Base-by-base conservation (phyloP, 1,140 invertebrate genomes). In the Zaprionus africanus region DNA sequence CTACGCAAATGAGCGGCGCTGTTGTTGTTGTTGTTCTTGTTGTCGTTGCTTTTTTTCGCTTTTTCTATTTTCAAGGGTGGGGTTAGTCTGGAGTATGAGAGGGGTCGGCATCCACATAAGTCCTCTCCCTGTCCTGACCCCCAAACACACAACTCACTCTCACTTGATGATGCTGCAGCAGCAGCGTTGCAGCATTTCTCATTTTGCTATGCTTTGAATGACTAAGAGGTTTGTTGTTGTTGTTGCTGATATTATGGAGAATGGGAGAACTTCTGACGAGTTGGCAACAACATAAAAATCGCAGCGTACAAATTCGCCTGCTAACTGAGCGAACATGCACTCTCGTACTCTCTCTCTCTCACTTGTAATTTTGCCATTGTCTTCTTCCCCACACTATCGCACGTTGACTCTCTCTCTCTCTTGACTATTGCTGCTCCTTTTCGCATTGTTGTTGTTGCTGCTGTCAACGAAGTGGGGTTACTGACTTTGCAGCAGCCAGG, bases 401-500 rank as follows among this genome's bases (percentile, higher is more conserved):
- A 9, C 31, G 31, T n/a, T 31, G 59, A 15, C 57, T 61, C 69
- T 76, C 68, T 64, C 22, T 38, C 46, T 31, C 61, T 68, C 34
- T 77, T 59, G 17, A 19, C 66, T 68, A 75, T 41, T 58, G 58
- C 56, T 62, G 46, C 26, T 63, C 46, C 22, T 51, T 22, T 51
- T 51, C 12, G 9, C 31, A n/a, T 56, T 71, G 51, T 63, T 71
- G 43, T 51, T 41, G 53, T 58, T 81, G 53, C 24, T 46, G 57
- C 70, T 80, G 68, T 72, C 73, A 75, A 78, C 76, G 85, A 90
- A 90, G 85, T 90, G 85, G 85, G 85, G 85, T 90, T 90, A 90
- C 85, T 90, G 85, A 90, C 85, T 90, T 90, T 90, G 78, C 85
- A 86, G 83, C 83, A 84, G 83, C 83, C 83, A 58, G 72, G 76